phyloP scores from a whole-genome alignment of 2,888 invertebrate species.

The Nemurella pictetii region DNA sequence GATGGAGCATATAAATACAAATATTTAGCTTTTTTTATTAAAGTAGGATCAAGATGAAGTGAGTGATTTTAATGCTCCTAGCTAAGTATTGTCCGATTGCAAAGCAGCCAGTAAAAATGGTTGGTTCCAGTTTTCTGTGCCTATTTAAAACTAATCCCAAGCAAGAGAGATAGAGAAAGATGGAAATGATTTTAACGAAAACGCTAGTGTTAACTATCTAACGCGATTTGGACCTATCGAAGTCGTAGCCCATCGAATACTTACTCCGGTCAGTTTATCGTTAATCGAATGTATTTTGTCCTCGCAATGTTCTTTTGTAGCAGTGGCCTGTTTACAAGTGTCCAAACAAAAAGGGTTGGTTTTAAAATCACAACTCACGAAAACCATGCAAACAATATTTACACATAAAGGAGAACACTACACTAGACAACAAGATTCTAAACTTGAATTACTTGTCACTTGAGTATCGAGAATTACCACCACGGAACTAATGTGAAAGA shows the following conservation, averaged over 20 bases:
- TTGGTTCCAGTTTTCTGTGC: background rate
- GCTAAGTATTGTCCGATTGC: background rate
- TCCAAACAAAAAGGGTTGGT: slow-evolving; percentile 34
- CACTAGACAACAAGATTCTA: background rate
- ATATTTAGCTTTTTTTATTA: background rate
- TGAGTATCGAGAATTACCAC: background rate
- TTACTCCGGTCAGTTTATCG: slow-evolving; percentile 74
- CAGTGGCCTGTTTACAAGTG: slow-evolving; percentile 62
- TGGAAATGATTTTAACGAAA: background rate
- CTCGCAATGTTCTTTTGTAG: slow-evolving; percentile 71
- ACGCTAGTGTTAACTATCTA: background rate
- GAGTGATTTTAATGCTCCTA: background rate
- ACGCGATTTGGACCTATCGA: background rate
- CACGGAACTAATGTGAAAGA: background rate
- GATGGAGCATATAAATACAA: background rate
- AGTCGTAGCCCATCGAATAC: slow-evolving; percentile 49
- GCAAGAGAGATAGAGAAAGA: background rate
- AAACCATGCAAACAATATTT: slow-evolving; percentile 33
- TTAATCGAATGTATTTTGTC: slow-evolving; percentile 73
- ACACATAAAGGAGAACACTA: slow-evolving; percentile 14
- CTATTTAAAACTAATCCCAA: background rate
- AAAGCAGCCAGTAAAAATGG: background rate
- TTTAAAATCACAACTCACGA: slow-evolving; percentile 38
- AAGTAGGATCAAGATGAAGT: background rate
- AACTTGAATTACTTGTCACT: background rate